Evolutionary conservation across 92 coral and sea anemone species (phyloP).

Genomic region (Chrysogorgia sp.): DNA sequence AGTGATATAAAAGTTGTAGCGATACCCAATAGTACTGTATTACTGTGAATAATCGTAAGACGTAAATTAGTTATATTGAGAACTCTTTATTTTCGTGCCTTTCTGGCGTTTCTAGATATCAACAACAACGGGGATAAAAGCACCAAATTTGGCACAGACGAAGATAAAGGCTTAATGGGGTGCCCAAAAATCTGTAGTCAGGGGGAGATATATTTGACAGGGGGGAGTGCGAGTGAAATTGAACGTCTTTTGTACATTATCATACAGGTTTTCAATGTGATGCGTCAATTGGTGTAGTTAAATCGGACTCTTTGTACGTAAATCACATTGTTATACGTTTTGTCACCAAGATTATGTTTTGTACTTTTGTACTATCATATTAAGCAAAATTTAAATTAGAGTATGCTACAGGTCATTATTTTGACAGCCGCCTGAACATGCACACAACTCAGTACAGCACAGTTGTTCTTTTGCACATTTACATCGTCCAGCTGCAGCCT

Average conservation of each 20-base stretch:
- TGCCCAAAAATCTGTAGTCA: background rate
- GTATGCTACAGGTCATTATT: background rate
- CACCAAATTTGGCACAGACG: conserved; percentile 9
- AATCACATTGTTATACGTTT: no score
- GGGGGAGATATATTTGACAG: background rate
- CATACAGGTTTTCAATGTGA: background rate
- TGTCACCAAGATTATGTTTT: no score
- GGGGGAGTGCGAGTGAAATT: background rate
- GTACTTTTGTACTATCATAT: background rate
- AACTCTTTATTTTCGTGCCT: no score
- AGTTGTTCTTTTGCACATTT: conserved; percentile 30
- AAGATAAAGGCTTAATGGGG: background rate
- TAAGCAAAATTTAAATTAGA: background rate
- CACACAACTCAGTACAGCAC: conserved; percentile 41
- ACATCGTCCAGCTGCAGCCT: conserved; percentile 13
- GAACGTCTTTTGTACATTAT: background rate
- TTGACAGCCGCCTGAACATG: background rate
- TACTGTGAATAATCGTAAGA: no score
- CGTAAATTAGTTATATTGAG: no score
- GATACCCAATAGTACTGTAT: no score
- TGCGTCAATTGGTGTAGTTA: no score
- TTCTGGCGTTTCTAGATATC: no score
- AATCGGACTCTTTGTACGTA: no score
- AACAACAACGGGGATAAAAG: background rate
- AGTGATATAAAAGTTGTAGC: no score